phyloP scores from a whole-genome alignment of 1,140 invertebrate genomes.

The Nautilus pompilius region DNA sequence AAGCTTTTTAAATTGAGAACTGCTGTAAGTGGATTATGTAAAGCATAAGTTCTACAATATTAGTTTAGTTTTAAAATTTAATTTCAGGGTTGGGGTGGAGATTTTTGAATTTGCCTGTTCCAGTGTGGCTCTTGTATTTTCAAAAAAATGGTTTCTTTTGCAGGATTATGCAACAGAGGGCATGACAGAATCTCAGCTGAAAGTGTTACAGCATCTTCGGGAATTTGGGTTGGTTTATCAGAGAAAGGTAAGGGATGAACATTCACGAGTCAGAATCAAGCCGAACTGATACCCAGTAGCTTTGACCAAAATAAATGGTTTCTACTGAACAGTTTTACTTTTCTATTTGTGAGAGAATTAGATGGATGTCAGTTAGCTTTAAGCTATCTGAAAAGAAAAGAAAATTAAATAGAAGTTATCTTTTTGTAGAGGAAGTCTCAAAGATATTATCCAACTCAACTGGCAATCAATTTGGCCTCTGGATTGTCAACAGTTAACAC shows the following conservation, averaged over 20 bases:
- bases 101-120: too few species aligned
- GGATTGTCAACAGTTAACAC: slow-evolving; percentile 56
- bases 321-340: neutral
- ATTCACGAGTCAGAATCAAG: neutral
- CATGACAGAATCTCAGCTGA: slow-evolving; percentile 76
- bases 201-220: slow-evolving; percentile 89
- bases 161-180: slow-evolving; percentile 94
- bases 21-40: too few species aligned
- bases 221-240: slow-evolving; percentile 96
- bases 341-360: neutral
- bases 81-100: too few species aligned
- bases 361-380: too few species aligned
- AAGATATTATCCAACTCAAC: slow-evolving; percentile 89
- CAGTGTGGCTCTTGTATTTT: too few species aligned
- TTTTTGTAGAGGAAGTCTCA: slow-evolving; percentile 74
- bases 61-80: too few species aligned
- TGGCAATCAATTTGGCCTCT: slow-evolving; percentile 85
- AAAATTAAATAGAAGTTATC: too few species aligned
- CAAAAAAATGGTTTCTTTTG: slow-evolving; percentile 41
- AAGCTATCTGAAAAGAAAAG: too few species aligned
- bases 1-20: too few species aligned
- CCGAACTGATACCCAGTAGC: neutral
- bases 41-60: too few species aligned
- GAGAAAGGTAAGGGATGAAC: slow-evolving; percentile 64
- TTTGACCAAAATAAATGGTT: neutral